These are phyloP conservation scores for Myzus persicae DNA, from an alignment of 1,140 invertebrate genomes.

Conservation along the genomic window DNA sequence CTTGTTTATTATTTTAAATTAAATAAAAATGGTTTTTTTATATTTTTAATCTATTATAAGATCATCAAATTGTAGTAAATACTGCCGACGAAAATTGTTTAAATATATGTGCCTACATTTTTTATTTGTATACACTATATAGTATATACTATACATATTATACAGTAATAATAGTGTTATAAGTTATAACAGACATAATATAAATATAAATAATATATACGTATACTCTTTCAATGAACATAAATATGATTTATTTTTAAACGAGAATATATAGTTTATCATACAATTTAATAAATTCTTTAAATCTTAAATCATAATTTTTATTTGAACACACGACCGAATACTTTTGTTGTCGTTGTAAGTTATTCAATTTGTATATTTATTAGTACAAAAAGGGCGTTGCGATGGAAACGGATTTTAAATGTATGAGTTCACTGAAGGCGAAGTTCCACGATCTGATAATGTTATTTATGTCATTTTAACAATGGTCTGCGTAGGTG, in stretches of 20 bases:
- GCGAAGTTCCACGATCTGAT: constrained; percentile 53
- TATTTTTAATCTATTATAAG: background rate
- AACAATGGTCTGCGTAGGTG: constrained; percentile 45
- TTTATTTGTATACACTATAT: background rate
- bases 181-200: background rate
- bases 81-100: background rate
- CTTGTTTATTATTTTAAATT: background rate
- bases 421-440: constrained; percentile 42
- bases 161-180: background rate
- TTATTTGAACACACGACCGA: constrained; percentile 18
- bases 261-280: background rate
- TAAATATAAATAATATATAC: background rate
- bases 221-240: background rate
- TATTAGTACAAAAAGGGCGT: constrained; percentile 48
- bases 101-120: background rate
- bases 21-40: background rate
- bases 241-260: constrained; percentile 29
- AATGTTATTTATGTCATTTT: constrained; percentile 50
- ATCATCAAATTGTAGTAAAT: background rate
- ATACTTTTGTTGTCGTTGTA: constrained; percentile 27
- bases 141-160: too few species aligned
- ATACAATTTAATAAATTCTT: constrained; percentile 31
- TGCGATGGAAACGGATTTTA: constrained; percentile 48
- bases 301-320: constrained; percentile 8
- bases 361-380: constrained; percentile 48